Evolutionary conservation across 1,140 invertebrate genomes (phyloP).

Genomic region (Aporrectodea caliginosa): DNA sequence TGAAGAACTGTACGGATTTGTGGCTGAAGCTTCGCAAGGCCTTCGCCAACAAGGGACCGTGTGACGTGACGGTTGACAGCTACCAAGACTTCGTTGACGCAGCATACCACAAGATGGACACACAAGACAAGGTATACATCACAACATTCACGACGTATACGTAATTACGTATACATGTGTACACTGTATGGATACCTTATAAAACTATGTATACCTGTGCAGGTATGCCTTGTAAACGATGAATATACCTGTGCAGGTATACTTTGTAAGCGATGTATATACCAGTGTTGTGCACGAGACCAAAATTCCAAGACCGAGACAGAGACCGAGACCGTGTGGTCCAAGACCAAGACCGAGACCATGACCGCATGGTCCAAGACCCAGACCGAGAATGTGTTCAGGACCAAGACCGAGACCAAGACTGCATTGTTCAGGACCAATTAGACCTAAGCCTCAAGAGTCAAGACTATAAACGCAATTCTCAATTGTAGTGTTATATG

Average conservation of each 20-base stretch:
- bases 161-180: background rate
- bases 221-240: background rate
- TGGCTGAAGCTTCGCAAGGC: background rate
- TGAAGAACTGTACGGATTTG: background rate
- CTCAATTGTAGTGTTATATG: no score
- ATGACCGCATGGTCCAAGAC: no score
- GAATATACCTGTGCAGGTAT: background rate
- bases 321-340: background rate
- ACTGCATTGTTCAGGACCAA: no score
- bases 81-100: background rate
- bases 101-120: background rate
- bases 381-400: no score
- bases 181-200: background rate
- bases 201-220: background rate
- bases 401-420: no score
- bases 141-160: background rate
- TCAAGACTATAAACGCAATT: no score
- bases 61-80: background rate
- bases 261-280: background rate
- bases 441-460: no score
- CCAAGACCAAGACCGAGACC: no score
- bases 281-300: background rate
- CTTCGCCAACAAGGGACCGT: background rate
- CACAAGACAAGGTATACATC: background rate
- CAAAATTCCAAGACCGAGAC: background rate